These are phyloP conservation scores for Phataginus tetradactyla DNA, from an alignment of 2,797 vertebrate genomes.

Conservation along the genomic window DNA sequence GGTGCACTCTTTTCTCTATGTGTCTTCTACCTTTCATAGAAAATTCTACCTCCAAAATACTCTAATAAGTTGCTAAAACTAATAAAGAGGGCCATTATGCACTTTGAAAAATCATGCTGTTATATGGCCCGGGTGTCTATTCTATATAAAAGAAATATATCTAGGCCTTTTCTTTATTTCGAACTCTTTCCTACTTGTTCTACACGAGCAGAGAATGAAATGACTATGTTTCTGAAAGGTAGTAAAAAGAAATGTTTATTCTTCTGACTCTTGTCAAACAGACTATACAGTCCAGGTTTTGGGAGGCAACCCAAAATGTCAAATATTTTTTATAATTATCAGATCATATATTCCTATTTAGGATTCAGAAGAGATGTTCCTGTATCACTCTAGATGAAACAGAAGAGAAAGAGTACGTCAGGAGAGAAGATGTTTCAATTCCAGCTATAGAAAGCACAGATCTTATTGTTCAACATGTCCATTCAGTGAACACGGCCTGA, in stretches of 20 bases:
- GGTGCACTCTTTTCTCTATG: neutral
- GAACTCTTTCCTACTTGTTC: neutral
- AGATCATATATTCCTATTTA: neutral
- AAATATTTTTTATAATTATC: neutral
- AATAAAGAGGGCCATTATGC: conserved; percentile 56
- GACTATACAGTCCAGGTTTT: neutral
- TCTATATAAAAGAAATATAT: conserved; percentile 48
- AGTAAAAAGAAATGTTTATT: neutral
- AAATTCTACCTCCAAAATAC: conserved; percentile 55
- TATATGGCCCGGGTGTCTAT: neutral
- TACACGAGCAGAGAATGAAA: conserved; percentile 40
- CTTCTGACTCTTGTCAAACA: neutral
- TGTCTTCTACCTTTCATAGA: conserved; percentile 66
- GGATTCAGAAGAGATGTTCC: neutral
- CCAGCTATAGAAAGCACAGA: neutral
- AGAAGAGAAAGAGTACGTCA: neutral
- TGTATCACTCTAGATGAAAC: neutral
- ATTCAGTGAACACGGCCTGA: neutral
- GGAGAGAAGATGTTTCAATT: neutral
- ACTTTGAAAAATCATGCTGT: conserved; percentile 55
- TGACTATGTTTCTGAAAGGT: neutral
- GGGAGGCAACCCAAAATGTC: neutral
- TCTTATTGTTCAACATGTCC: too few species aligned
- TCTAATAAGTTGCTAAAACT: conserved; percentile 67
- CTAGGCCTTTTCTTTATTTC: neutral